Evolutionary conservation across 2,888 invertebrate genomes (phyloP), one percentile per base, ranked within the genome.

Genomic region (Trisateles emortualis): DNA sequence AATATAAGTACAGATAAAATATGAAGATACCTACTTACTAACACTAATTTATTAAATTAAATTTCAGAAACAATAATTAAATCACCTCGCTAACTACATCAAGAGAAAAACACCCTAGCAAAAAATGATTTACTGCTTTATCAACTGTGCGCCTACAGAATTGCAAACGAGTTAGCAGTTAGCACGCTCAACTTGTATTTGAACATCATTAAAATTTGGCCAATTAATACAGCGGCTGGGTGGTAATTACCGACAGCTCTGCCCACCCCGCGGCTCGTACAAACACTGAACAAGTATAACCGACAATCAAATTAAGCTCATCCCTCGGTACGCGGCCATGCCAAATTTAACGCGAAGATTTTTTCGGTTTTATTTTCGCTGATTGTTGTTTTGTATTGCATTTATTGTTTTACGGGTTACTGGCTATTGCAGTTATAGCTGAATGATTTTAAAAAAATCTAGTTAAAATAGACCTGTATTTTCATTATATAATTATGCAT

Each of bases 141-240:
- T 26, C 26, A 26, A 26, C 4, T 32, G 5, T 16, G 11, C 45
- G 39, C 44, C 40, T 36, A 32, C 49, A 53, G 52, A 51, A 60
- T 49, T 52, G 45, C 19, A 24, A 48, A 46, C 33, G 14, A 33
- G 33, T 14, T 33, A 13, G 14, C 55, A 53, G 53, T 51, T 48
- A 68, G 49, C 61, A 61, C 52, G 64, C 62, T 63, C 58, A 49
- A 52, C 16, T 49, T 64, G 64, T 86, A 82, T 87, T 87, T 86
- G 84, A 68, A 79, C 73, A 83, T 85, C 84, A 87, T 88, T 86
- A 88, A 86, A 86, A 85, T 80, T 76, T 76, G 72, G 62, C 80
- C 86, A 87, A 87, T 87, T 85, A 87, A 85, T 81, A 81, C 73
- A 29, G 47, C 50, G 62, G 46, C 38, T 60, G 74, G 74, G 76